Base-by-base conservation (phyloP, 1,140 invertebrate genomes). In the Zaprionus camerounensis region DNA sequence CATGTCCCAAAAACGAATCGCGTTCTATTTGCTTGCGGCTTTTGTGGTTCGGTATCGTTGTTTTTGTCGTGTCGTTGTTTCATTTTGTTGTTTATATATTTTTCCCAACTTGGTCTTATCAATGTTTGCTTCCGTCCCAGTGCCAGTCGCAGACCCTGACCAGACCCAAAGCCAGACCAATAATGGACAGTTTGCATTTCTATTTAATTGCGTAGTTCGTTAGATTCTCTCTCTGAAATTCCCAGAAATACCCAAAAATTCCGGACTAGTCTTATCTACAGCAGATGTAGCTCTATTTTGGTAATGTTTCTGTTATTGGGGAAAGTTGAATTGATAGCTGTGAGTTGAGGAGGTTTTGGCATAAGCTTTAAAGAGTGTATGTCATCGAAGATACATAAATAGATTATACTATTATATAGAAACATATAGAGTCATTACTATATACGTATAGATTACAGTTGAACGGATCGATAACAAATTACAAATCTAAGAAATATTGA, bases 71-170 rank as follows among this genome's bases (percentile, higher is more conserved):
- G 55, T 53, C 74, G 74, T 59, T 66, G 63, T 44, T 55, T 24
- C 72, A 36, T 68, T 78, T 53, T 71, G 17, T 38, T 41, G 17
- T 13, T 73, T 58, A 49, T 58, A 49, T 57, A 67, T 56, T 72
- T 56, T 63, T 31, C 57, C 28, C 24, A 44, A 53, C 49, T 24
- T 38, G 49, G 28, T 31, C 80, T 87, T 87, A 87, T 87, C 83
- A 87, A 70, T 83, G 71, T 88, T 87, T 87, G 80, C 65, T 80
- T 87, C 73, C 83, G 83, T 59, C 44, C n/a, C 36, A 38, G 36
- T 36, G 34, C 41, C n/a, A 44, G 38, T n/a, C 38, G 38, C 62
- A 49, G 36, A 51, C n/a, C 44, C 46, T 22, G 46, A 22, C 46
- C 46, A 51, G 46, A 49, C 44, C 44, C 17, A 49, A 49, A 22